Conservation (phyloP, 2,888 invertebrate genomes). For the Amphipyra tragopoginis region DNA sequence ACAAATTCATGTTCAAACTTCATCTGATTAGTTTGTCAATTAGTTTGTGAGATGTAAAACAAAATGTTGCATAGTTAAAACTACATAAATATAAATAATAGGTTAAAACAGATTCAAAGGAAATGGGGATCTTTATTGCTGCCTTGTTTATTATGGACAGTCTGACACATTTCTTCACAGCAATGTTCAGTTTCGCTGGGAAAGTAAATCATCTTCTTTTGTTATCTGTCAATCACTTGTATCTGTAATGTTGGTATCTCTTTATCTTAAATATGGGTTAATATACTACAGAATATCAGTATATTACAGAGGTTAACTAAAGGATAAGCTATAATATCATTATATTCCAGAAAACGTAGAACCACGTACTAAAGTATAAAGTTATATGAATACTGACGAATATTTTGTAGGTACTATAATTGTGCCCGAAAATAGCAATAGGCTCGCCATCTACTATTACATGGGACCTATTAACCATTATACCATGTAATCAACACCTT, state of each 20-base stretch:
- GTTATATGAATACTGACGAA: too few species aligned
- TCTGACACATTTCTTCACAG: slow-evolving; percentile 14
- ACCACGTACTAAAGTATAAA: too few species aligned
- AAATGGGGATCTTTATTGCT: slow-evolving; percentile 17
- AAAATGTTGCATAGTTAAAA: not conserved
- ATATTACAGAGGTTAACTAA: slow-evolving; percentile 4
- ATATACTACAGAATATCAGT: slow-evolving; percentile 4
- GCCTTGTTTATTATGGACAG: slow-evolving; percentile 9
- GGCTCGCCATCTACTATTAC: too few species aligned
- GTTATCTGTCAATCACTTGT: slow-evolving; percentile 24
- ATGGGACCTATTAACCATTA: too few species aligned
- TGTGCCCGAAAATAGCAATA: too few species aligned
- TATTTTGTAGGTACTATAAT: too few species aligned
- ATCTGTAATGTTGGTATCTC: not conserved
- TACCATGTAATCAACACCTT: too few species aligned
- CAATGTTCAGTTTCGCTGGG: slow-evolving; percentile 13
- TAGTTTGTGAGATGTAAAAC: slow-evolving; percentile 2
- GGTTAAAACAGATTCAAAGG: slow-evolving; percentile 15
- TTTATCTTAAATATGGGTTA: slow-evolving; percentile 6
- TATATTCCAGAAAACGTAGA: not conserved
- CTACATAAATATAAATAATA: not conserved
- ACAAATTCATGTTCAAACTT: slow-evolving; percentile 13
- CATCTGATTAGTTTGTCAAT: slow-evolving; percentile 16
- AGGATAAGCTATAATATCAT: slow-evolving; percentile 1
- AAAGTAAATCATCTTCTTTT: slow-evolving; percentile 31